Evolutionary conservation across 2,888 invertebrate species (phyloP).

Genomic region (Bombylius major): DNA sequence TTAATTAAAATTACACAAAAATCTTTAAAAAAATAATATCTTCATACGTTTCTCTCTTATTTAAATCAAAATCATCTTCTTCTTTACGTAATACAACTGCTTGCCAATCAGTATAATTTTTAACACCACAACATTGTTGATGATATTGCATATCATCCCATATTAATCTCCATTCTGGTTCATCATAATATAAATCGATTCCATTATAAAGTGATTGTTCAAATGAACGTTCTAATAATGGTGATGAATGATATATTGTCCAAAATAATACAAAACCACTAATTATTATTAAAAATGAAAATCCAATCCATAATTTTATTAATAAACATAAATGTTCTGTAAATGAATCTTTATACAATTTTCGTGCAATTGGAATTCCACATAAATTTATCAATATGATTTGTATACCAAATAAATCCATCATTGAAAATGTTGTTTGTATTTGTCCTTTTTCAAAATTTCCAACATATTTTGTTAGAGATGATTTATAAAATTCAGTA

Average conservation of each 20-base stretch:
- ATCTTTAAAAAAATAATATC: background rate
- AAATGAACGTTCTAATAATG: conserved; percentile 9
- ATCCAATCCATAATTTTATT: conserved; percentile 13
- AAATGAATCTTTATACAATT: conserved; percentile 5
- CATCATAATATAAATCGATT: conserved; percentile 29
- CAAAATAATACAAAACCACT: conserved; percentile 7
- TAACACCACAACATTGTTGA: conserved; percentile 31
- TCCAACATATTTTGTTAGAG: conserved; percentile 7
- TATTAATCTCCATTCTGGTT: conserved; percentile 31
- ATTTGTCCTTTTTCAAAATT: conserved; percentile 8
- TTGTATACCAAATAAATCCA: conserved; percentile 10
- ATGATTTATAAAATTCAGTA: conserved; percentile 6
- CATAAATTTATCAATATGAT: conserved; percentile 9
- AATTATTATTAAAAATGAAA: conserved; percentile 9
- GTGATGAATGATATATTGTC: conserved; percentile 1
- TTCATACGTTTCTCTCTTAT: background rate
- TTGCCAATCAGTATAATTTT: conserved; percentile 29
- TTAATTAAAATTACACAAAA: background rate
- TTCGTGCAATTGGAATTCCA: conserved; percentile 6
- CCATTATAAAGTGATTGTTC: conserved; percentile 25
- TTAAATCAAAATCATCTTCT: background rate
- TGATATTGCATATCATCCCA: conserved; percentile 31
- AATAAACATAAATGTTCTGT: conserved; percentile 8
- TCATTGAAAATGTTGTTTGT: conserved; percentile 4
- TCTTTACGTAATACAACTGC: background rate